A percentile compares a stretch with the other conserved stretches of the same genome.
These are phyloP conservation scores for Tetheella fluctuosa DNA, from an alignment of 2,888 invertebrate species.

Conservation along the genomic window DNA sequence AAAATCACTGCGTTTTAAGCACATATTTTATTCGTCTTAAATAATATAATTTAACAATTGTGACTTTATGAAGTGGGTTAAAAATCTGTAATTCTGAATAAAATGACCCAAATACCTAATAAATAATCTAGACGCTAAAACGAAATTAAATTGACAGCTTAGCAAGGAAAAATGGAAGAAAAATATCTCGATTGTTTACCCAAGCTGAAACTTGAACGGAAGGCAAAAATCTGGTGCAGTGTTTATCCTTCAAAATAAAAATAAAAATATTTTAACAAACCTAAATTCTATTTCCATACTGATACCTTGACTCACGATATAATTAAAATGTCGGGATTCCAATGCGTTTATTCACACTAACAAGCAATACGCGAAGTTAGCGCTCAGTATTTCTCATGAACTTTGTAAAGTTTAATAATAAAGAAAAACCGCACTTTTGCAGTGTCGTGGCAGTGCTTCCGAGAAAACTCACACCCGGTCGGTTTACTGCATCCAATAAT, in stretches of 20 bases:
- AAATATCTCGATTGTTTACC: neutral
- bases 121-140: no score
- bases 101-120: no score
- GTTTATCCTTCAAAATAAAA: neutral
- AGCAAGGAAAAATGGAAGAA: neutral
- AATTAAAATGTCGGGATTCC: slow-evolving; percentile 9
- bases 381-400: slow-evolving; percentile 22
- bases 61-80: no score
- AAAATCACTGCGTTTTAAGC: neutral
- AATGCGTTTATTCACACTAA: slow-evolving; percentile 7
- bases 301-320: slow-evolving; percentile 7
- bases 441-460: slow-evolving; percentile 19
- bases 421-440: slow-evolving; percentile 29
- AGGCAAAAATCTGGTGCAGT: neutral
- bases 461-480: slow-evolving; percentile 27
- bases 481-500: slow-evolving; percentile 32
- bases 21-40: no score
- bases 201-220: neutral
- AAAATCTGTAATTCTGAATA: no score
- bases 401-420: slow-evolving; percentile 33
- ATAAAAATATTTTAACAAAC: neutral
- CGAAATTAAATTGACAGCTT: no score
- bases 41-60: no score
- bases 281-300: neutral
- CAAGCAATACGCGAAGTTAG: slow-evolving; percentile 9